Evolutionary conservation across 2,113 vertebrate genomes (phyloP).

Genomic region (Pholis gunnellus): DNA sequence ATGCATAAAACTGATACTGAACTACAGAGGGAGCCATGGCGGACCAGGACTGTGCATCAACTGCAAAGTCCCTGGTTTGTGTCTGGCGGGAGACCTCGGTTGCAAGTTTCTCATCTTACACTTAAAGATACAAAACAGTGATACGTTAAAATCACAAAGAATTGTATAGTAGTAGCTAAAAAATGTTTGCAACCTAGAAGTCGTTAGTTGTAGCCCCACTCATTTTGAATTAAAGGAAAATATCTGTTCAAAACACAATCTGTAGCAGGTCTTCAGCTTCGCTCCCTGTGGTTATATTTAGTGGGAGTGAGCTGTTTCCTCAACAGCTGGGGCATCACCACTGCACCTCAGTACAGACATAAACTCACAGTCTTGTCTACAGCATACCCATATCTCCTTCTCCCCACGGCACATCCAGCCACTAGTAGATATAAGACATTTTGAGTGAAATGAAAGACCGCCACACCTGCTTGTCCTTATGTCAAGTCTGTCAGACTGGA

Average conservation of each 20-base stretch:
- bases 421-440: constrained; percentile 88
- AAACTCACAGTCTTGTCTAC: neutral
- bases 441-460: constrained; percentile 5
- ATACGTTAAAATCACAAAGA: neutral
- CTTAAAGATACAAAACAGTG: neutral
- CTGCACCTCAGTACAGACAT: neutral
- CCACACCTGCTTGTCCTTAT: constrained; percentile 7
- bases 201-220: neutral
- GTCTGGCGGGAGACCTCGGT: too few species aligned
- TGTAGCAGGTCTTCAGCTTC: neutral
- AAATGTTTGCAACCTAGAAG: neutral
- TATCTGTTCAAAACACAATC: neutral
- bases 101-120: neutral
- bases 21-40: neutral
- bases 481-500: neutral
- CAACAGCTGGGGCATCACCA: constrained; percentile 15
- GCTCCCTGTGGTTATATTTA: constrained; percentile 35
- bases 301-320: neutral
- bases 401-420: constrained; percentile 93
- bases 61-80: neutral
- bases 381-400: constrained; percentile 93
- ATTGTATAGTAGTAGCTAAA: neutral
- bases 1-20: too few species aligned
- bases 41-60: neutral
- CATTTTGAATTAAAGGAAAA: neutral